Evolutionary conservation across 2,797 vertebrate genomes (phyloP).

Genomic region (Alcedo atthis): DNA sequence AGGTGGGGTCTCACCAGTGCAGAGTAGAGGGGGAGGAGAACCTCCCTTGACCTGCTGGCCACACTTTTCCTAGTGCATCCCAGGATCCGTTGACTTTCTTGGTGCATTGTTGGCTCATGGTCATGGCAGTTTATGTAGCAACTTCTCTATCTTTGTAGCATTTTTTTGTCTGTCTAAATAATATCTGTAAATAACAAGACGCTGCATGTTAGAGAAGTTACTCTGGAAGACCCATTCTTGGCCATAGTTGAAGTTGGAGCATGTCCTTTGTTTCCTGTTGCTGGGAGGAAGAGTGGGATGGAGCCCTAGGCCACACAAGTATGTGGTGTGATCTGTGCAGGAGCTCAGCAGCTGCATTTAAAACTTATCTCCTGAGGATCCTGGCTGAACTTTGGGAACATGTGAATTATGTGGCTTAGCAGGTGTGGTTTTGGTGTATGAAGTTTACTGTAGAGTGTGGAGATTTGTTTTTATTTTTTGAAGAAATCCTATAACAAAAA

Average conservation of each 20-base stretch:
- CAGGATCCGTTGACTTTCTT: too few relatives aligned
- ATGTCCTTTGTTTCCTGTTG: background rate
- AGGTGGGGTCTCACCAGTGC: too few relatives aligned
- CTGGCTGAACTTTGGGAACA: background rate
- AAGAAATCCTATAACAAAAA: background rate
- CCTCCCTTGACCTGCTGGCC: too few relatives aligned
- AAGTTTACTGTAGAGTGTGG: background rate
- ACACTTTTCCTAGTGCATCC: too few relatives aligned
- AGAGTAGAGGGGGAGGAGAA: too few relatives aligned
- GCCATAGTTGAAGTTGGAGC: background rate
- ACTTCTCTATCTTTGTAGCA: background rate
- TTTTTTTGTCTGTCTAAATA: background rate
- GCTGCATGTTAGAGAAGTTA: background rate
- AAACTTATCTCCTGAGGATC: background rate
- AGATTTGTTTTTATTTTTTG: background rate
- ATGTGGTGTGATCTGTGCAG: background rate
- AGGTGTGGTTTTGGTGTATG: background rate
- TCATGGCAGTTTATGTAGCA: background rate
- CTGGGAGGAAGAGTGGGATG: background rate
- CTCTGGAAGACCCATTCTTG: background rate
- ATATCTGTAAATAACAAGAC: background rate
- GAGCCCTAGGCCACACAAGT: background rate
- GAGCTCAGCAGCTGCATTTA: background rate
- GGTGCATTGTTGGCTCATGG: too few relatives aligned
- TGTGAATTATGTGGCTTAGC: background rate